Conservation (phyloP, 1,140 invertebrate species). For the Augochlora pura region DNA sequence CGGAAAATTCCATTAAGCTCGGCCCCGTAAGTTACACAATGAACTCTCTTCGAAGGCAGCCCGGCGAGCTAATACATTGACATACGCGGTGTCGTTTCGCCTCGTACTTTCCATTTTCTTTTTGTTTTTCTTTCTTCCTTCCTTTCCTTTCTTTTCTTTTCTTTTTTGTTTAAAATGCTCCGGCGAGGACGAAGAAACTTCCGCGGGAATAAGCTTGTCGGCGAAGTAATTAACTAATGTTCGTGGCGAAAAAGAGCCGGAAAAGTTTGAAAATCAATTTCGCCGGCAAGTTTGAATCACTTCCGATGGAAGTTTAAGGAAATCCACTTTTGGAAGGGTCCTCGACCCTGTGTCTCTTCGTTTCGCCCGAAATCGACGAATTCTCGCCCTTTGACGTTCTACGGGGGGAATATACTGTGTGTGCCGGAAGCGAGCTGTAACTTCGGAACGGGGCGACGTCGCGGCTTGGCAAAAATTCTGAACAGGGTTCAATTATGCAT, state of each 20-base stretch:
- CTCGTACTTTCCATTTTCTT: not conserved
- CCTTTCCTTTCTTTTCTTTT: too few species aligned
- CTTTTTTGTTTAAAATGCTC: constrained; percentile 9
- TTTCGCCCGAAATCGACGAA: not conserved
- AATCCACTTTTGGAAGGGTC: not conserved
- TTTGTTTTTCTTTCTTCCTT: not conserved
- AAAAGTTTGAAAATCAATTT: constrained; percentile 40
- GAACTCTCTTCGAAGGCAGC: not conserved
- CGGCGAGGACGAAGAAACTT: not conserved
- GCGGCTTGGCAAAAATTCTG: too few species aligned
- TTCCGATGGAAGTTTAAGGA: not conserved
- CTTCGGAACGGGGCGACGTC: too few species aligned
- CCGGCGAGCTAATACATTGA: constrained; percentile 17
- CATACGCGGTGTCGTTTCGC: not conserved
- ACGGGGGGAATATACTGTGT: too few species aligned
- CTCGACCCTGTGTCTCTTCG: not conserved
- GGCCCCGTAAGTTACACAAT: constrained; percentile 5
- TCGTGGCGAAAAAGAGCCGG: not conserved
- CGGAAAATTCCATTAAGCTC: constrained; percentile 26
- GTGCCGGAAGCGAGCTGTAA: too few species aligned
- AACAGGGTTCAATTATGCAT: too few species aligned
- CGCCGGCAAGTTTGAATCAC: not conserved
- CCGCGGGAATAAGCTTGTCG: constrained; percentile 13
- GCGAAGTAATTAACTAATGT: constrained; percentile 39
- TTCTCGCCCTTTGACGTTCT: too few species aligned